Evolutionary conservation across 2,113 vertebrate species (phyloP).

Genomic region (Chitala chitala): DNA sequence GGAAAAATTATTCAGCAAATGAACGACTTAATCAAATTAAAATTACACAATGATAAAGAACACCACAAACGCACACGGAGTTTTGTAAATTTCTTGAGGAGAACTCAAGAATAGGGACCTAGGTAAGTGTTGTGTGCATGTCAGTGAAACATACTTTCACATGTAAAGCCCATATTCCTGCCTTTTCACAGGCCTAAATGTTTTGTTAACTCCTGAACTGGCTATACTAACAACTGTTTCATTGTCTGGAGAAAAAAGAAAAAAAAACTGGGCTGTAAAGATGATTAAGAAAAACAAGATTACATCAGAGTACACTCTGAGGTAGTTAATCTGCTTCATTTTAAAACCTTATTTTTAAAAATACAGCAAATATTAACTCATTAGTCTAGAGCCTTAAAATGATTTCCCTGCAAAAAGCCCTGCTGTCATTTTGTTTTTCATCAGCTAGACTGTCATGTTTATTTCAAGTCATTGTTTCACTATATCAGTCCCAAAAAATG

Average conservation of each 20-base stretch:
- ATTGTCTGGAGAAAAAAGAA: too few relatives aligned
- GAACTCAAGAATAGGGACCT: background rate
- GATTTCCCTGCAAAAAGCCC: too few relatives aligned
- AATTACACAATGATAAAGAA: background rate
- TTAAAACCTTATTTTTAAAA: background rate
- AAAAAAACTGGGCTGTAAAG: too few relatives aligned
- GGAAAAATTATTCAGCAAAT: conserved; percentile 12
- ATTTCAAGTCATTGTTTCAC: too few relatives aligned
- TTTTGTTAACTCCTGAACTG: background rate
- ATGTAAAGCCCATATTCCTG: too few relatives aligned
- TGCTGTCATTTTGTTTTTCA: too few relatives aligned
- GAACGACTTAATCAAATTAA: conserved; percentile 11
- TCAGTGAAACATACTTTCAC: too few relatives aligned
- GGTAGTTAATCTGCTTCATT: background rate
- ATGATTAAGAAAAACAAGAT: too few relatives aligned
- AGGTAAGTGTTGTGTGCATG: too few relatives aligned
- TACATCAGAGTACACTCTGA: background rate
- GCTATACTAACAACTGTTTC: too few relatives aligned
- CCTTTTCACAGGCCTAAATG: background rate
- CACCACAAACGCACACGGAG: background rate
- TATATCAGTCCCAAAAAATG: too few relatives aligned
- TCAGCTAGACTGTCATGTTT: too few relatives aligned
- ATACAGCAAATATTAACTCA: background rate
- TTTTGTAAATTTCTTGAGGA: background rate
- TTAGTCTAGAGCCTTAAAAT: background rate